A percentile compares a stretch with the other conserved stretches of the same genome.
phyloP scores from a whole-genome alignment of 2,113 vertebrate genomes.

The Aegypius monachus region DNA sequence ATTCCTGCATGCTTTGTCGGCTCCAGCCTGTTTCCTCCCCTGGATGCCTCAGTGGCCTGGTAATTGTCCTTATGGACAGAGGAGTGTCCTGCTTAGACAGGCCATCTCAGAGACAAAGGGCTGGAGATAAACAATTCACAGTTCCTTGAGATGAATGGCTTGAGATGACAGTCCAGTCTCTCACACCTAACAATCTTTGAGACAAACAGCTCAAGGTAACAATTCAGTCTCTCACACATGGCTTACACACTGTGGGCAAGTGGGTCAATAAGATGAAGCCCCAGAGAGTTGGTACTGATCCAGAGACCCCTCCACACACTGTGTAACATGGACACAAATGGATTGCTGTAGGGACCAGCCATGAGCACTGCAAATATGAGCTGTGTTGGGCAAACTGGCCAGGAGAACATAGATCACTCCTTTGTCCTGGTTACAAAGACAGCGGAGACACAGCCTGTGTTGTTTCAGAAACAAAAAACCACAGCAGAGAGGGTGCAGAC shows the following conservation, averaged over 20 bases:
- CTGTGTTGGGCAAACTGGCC: not conserved
- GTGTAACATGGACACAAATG: not conserved
- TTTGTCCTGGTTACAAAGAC: not conserved
- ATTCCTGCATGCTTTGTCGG: no score
- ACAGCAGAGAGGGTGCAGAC: not conserved
- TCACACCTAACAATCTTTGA: no score
- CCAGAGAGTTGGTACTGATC: rapidly evolving
- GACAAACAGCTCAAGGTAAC: no score
- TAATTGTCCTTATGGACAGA: no score
- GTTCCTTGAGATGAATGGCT: no score
- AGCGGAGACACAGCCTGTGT: not conserved
- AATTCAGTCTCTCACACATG: no score
- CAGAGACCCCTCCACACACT: not conserved
- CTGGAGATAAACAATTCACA: no score
- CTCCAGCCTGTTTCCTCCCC: no score
- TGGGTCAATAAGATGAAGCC: not conserved
- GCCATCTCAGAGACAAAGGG: no score
- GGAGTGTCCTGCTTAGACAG: no score
- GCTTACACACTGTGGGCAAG: not conserved
- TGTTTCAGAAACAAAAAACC: not conserved
- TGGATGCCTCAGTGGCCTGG: no score
- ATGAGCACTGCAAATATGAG: not conserved
- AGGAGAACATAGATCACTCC: not conserved
- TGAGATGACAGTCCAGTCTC: no score
- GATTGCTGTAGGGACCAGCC: not conserved